These are phyloP conservation scores for Neomorphus geoffroyi DNA, from an alignment of 2,797 vertebrate genomes.

Conservation along the genomic window DNA sequence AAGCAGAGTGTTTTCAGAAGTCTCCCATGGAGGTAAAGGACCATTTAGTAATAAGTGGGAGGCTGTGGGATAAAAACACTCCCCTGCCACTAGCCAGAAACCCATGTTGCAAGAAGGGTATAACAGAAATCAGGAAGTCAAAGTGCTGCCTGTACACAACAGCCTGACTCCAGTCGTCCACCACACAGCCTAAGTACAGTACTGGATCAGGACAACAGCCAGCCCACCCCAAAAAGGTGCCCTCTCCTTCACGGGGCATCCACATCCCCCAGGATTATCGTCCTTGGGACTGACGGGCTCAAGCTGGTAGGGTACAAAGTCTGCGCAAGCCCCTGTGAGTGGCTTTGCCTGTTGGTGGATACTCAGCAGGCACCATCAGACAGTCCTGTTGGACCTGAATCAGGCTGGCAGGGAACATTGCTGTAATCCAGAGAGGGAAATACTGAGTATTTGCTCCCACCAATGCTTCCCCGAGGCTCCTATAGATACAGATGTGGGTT, in stretches of 20 bases:
- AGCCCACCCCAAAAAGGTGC: not conserved
- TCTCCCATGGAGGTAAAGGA: not conserved
- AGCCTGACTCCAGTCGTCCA: fast-evolving
- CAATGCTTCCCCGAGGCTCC: not conserved
- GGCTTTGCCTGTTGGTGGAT: not conserved
- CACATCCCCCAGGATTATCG: not conserved
- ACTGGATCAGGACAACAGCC: not conserved
- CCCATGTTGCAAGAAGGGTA: too few relatives aligned
- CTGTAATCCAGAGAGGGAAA: not conserved
- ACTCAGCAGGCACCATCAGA: not conserved
- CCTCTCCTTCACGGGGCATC: not conserved
- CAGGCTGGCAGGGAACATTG: not conserved
- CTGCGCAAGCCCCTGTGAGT: fast-evolving
- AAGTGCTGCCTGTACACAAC: fast-evolving
- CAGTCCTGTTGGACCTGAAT: not conserved
- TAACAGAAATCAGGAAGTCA: not conserved
- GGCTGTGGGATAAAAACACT: not conserved
- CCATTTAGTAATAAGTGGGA: fast-evolving
- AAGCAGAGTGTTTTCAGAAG: not conserved
- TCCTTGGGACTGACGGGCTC: not conserved
- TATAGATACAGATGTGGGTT: not conserved
- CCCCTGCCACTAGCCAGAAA: not conserved
- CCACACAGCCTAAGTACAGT: not conserved
- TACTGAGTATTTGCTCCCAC: not conserved
- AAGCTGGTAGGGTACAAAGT: not conserved